Base-by-base conservation (phyloP, 2,888 invertebrate genomes). In the Hirtodrosophila trivittata region DNA sequence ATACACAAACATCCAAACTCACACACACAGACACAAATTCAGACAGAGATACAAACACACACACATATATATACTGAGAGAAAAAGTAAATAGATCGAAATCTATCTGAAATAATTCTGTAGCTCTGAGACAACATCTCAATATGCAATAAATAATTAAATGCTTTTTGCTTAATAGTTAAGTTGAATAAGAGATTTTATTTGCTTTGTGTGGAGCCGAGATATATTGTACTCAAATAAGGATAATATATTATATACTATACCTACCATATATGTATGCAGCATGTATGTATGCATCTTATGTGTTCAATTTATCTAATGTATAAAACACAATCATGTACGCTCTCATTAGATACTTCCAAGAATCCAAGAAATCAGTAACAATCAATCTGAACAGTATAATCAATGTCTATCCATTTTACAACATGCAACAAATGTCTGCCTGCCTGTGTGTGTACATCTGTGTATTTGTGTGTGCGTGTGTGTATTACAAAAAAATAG, bases 381-480 rank as follows among this genome's bases (percentile, higher is more conserved):
- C n/a, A n/a, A n/a, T n/a, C n/a, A n/a, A n/a, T n/a, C n/a, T n/a
- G n/a, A n/a, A n/a, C n/a, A n/a, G n/a, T n/a, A n/a, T n/a, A n/a
- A n/a, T n/a, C n/a, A n/a, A n/a, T n/a, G n/a, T n/a, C n/a, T n/a
- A n/a, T n/a, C n/a, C n/a, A n/a, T n/a, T n/a, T n/a, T n/a, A n/a
- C n/a, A n/a, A n/a, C n/a, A n/a, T n/a, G n/a, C n/a, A n/a, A n/a
- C n/a, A n/a, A n/a, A n/a, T 21, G 18, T 21, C 18, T 21, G 18
- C 18, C 18, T 21, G 18, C 18, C 9, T 28, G n/a, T 28, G 9
- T 28, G n/a, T 38, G 35, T 43, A 16, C 12, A 7, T 30, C 1
- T 57, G 50, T 60, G 16, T 3, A 14, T 50, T 37, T 58, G 26
- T 43, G 10, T 38, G 51, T 16, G 39, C 7, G 52, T 52, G 45